phyloP scores from a whole-genome alignment of 2,113 vertebrate genomes.

The Ptilonorhynchus violaceus region DNA sequence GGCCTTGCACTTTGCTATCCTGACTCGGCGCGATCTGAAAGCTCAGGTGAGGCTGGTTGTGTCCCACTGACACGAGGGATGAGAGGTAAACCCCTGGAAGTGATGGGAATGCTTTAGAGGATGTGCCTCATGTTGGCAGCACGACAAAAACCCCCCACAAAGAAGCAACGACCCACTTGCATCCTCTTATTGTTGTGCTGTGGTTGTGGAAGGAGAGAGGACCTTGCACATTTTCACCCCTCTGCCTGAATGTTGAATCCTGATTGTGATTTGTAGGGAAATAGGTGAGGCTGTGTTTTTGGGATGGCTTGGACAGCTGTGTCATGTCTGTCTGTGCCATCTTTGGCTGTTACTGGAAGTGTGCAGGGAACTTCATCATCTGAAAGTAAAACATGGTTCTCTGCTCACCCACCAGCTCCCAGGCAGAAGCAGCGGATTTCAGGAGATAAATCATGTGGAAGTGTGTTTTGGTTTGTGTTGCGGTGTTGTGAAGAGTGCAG shows the following conservation, averaged over 20 bases:
- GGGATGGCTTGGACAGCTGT: not conserved
- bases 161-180: fast-evolving
- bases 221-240: not conserved
- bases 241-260: not conserved
- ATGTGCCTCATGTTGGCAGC: fast-evolving
- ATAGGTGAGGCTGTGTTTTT: not conserved
- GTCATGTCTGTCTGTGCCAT: not conserved
- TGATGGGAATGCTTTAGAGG: fast-evolving
- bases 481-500: not conserved
- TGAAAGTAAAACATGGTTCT: not conserved
- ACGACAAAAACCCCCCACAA: fast-evolving
- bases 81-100: not conserved
- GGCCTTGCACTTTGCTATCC: constrained; percentile 75
- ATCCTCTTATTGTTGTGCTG: fast-evolving
- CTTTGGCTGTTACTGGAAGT: not conserved
- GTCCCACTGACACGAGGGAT: fast-evolving
- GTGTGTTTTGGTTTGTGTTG: not conserved
- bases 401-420: not conserved
- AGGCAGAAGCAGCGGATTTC: fast-evolving
- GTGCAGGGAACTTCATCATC: fast-evolving
- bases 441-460: not conserved
- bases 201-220: not conserved
- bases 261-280: not conserved
- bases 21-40: constrained; percentile 75
- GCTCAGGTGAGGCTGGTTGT: constrained; percentile 65